Evolutionary conservation across 2,888 invertebrate species (phyloP), one percentile per base, ranked within the genome.

Genomic region (Brachylomia viminalis): DNA sequence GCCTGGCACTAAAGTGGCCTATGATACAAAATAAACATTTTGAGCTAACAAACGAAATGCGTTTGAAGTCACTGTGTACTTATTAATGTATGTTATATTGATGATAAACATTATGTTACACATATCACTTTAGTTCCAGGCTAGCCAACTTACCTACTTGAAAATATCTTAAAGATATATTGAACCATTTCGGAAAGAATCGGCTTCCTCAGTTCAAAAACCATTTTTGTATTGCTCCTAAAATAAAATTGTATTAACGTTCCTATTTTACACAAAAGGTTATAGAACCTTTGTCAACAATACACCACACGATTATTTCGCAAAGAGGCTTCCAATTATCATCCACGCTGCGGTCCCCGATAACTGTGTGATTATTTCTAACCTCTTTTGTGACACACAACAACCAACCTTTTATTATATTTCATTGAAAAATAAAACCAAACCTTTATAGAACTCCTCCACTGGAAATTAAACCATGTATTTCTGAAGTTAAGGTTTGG

Each of bases 321-420:
- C 61, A 82, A 78, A 79, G 42, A 71, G 72, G 56, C 64, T 61
- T 85, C 86, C 86, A 85, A 85, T 85, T 84, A 82, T 68, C 54
- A 85, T 61, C 56, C 45, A 7, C 78, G 77, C 56, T 54, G 58
- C 58, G 74, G 65, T 62, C 47, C 42, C 47, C 62, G 70, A 82
- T 82, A 72, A 45, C 78, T 65, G 72, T 73, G 73, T 71, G 77
- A 82, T 70, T 71, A 71, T 72, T 78, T 62, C 72, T 74, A 77
- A 72, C 71, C 61, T 61, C 74, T 38, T 77, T 73, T 73, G 62
- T 85, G 72, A 45, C 20, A 52, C 49, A 58, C 30, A 68, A 61
- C 70, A 68, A 67, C 71, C 70, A 75, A 70, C 49, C 71, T 68
- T 72, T 72, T 67, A 70, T 74, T 82, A 67, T 71, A 84, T 65